These are phyloP conservation scores for Maccullochella peelii DNA, from an alignment of 2,113 vertebrate genomes.

Conservation along the genomic window DNA sequence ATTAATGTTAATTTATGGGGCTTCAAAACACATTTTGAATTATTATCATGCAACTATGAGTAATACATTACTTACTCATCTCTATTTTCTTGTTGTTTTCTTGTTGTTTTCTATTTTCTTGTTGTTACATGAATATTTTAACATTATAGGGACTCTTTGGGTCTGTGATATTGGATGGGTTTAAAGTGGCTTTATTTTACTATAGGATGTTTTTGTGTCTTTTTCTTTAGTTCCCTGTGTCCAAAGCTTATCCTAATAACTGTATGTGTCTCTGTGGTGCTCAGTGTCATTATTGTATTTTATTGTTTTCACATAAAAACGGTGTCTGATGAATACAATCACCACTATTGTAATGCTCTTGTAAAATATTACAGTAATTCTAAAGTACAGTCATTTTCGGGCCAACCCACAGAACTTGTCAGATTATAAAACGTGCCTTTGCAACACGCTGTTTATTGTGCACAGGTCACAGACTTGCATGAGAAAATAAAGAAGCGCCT, in stretches of 20 bases:
- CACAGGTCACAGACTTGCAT: neutral
- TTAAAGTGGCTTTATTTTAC: neutral
- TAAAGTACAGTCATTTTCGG: neutral
- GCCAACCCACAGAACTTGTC: neutral
- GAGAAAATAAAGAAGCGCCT: neutral
- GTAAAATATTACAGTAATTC: neutral
- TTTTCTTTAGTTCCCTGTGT: no score
- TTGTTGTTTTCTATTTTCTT: no score
- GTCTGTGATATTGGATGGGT: neutral
- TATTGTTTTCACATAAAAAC: neutral
- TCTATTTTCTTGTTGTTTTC: no score
- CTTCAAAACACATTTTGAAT: constrained; percentile 4
- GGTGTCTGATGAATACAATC: no score
- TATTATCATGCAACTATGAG: neutral
- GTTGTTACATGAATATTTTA: neutral
- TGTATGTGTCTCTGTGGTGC: neutral
- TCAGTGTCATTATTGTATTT: neutral
- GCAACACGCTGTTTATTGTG: neutral
- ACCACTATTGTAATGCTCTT: no score
- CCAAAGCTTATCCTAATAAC: neutral
- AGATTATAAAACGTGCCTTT: neutral
- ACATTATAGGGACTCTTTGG: neutral
- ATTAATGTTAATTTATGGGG: neutral
- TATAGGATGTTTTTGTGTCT: neutral
- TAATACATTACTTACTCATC: neutral